These are phyloP conservation scores for Campaea margaritaria DNA, from an alignment of 2,888 invertebrate genomes.

Conservation along the genomic window DNA sequence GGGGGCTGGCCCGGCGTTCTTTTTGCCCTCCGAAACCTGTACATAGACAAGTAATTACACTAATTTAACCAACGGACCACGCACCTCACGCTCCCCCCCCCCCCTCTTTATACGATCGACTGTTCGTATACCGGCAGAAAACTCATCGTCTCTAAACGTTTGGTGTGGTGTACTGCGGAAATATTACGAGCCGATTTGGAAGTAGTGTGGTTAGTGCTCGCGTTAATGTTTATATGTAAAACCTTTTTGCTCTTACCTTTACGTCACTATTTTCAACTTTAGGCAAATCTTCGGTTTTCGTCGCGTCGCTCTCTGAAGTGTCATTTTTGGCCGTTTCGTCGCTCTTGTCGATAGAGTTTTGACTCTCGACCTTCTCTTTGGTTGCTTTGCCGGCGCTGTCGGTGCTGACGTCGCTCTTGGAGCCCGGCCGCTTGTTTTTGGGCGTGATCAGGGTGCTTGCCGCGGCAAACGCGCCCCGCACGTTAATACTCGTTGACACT, in stretches of 20 bases:
- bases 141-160: too few species aligned
- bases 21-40: conserved; percentile 32
- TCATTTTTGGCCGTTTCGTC: conserved; percentile 41
- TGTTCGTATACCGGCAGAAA: too few species aligned
- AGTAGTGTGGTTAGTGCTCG: too few species aligned
- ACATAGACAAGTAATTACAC: neutral
- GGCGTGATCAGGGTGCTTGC: conserved; percentile 29
- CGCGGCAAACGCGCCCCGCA: conserved; percentile 34
- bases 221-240: too few species aligned
- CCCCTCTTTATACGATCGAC: too few species aligned
- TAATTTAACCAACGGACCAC: too few species aligned
- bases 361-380: conserved; percentile 50
- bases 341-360: conserved; percentile 36
- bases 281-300: conserved; percentile 35
- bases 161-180: too few species aligned
- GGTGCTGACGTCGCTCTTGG: conserved; percentile 35
- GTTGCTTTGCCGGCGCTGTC: conserved; percentile 40
- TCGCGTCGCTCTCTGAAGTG: conserved; percentile 31
- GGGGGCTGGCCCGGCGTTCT: conserved; percentile 24
- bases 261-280: conserved; percentile 16
- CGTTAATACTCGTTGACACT: conserved; percentile 30
- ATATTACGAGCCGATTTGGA: too few species aligned
- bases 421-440: conserved; percentile 36
- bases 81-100: too few species aligned
- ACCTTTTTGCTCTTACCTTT: neutral